Percentiles rank a stretch among this genome's conserved stretches.
Evolutionary conservation across 2,113 vertebrate genomes (phyloP).

Genomic region (Caranx ignobilis): DNA sequence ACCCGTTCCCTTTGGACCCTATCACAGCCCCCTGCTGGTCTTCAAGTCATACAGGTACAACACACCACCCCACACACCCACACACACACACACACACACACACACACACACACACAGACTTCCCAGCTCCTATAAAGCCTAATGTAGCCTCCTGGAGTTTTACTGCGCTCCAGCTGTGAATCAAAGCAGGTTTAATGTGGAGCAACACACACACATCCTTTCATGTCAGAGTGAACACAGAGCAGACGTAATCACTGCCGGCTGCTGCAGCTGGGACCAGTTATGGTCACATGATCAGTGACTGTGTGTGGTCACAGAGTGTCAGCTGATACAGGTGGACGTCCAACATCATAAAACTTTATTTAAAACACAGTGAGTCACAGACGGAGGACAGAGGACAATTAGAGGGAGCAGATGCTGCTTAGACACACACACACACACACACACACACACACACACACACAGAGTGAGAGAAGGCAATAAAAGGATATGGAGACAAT

Average conservation of each 20-base stretch:
- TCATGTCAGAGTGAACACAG: not conserved
- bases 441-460: no score
- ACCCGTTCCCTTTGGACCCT: slow-evolving; percentile 88
- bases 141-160: not conserved
- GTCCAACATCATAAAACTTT: no score
- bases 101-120: not conserved
- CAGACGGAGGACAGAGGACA: no score
- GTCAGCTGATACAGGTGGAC: no score
- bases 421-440: no score
- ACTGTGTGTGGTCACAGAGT: no score
- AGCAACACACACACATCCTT: not conserved
- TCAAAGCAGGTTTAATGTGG: not conserved
- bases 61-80: not conserved
- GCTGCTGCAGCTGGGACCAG: not conserved
- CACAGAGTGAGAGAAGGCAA: no score
- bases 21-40: slow-evolving; percentile 93
- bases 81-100: not conserved
- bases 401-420: no score
- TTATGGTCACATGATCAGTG: not conserved
- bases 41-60: slow-evolving; percentile 96
- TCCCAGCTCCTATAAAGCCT: not conserved
- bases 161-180: not conserved
- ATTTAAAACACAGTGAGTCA: no score
- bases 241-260: not conserved
- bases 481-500: no score